phyloP scores from a whole-genome alignment of 1,140 invertebrate genomes.

The Drosophila tsacasi region DNA sequence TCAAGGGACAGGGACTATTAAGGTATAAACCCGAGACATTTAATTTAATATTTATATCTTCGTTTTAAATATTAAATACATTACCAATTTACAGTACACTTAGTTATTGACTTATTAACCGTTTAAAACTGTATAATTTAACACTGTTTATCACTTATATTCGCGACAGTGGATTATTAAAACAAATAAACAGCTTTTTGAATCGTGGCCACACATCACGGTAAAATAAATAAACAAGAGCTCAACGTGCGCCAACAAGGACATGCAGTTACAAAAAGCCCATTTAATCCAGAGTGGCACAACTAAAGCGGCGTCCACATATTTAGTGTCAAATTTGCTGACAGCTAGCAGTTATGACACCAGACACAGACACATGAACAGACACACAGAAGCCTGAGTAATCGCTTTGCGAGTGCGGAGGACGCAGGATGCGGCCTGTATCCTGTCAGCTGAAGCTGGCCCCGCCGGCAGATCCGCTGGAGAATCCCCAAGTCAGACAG shows the following conservation, averaged over 20 bases:
- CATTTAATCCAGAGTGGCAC: slow-evolving; percentile 59
- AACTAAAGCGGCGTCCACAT: slow-evolving; percentile 64
- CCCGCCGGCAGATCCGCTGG: slow-evolving; percentile 19
- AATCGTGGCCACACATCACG: slow-evolving; percentile 40
- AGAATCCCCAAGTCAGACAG: slow-evolving; percentile 46
- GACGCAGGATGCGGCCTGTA: slow-evolving; percentile 46
- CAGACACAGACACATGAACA: slow-evolving; percentile 35
- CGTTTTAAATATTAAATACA: neutral
- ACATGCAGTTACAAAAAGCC: slow-evolving; percentile 27
- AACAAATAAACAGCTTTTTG: slow-evolving; percentile 57
- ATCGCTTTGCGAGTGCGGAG: slow-evolving; percentile 43
- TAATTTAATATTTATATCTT: neutral
- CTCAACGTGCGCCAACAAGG: slow-evolving; percentile 30
- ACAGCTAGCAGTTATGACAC: slow-evolving; percentile 73
- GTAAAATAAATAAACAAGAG: slow-evolving; percentile 46
- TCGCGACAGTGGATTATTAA: slow-evolving; percentile 49
- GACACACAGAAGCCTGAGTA: slow-evolving; percentile 58
- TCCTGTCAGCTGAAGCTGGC: slow-evolving; percentile 41
- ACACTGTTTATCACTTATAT: neutral
- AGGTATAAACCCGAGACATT: neutral
- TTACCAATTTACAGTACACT: neutral
- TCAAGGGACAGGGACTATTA: too few relatives aligned
- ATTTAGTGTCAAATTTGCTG: slow-evolving; percentile 77
- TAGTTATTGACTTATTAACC: neutral
- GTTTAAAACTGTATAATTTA: neutral